Evolutionary conservation across 2,113 vertebrate genomes (phyloP).

Genomic region (Siphamia tubifer): DNA sequence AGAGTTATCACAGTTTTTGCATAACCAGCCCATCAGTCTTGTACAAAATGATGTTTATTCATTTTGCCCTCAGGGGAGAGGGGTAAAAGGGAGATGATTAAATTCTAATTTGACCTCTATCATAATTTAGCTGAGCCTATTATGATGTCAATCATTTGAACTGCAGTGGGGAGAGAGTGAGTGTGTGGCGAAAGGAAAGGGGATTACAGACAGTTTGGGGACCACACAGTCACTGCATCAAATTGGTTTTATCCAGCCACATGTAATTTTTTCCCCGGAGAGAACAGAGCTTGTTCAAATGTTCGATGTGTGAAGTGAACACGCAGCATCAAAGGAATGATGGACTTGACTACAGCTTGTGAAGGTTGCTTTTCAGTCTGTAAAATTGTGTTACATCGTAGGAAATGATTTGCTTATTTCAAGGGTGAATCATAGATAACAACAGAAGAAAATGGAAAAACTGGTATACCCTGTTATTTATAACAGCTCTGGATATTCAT

Average conservation of each 20-base stretch:
- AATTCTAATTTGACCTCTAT: constrained; percentile 82
- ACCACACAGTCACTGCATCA: constrained; percentile 55
- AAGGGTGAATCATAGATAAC: constrained; percentile 2
- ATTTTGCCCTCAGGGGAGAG: constrained; percentile 69
- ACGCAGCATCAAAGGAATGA: constrained; percentile 35
- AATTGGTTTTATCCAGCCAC: constrained; percentile 62
- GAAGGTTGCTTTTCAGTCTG: constrained; percentile 18
- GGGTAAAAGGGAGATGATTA: constrained; percentile 74
- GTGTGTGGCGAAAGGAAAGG: constrained; percentile 26
- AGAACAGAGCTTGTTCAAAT: constrained; percentile 51
- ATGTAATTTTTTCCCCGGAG: constrained; percentile 55
- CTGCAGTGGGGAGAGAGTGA: constrained; percentile 39
- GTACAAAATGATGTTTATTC: constrained; percentile 75
- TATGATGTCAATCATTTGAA: constrained; percentile 78
- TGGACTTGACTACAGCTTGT: constrained; percentile 4
- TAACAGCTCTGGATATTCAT: neutral
- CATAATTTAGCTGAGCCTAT: constrained; percentile 76
- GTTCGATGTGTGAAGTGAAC: constrained; percentile 38
- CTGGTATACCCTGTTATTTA: no score
- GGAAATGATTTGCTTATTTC: constrained; percentile 25
- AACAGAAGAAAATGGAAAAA: neutral
- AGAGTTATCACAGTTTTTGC: constrained; percentile 68
- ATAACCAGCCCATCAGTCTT: constrained; percentile 63
- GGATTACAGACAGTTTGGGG: constrained; percentile 62
- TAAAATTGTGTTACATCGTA: constrained; percentile 11